Conservation (phyloP, 92 coral and sea anemone genomes). For the Scolanthus callimorphus region DNA sequence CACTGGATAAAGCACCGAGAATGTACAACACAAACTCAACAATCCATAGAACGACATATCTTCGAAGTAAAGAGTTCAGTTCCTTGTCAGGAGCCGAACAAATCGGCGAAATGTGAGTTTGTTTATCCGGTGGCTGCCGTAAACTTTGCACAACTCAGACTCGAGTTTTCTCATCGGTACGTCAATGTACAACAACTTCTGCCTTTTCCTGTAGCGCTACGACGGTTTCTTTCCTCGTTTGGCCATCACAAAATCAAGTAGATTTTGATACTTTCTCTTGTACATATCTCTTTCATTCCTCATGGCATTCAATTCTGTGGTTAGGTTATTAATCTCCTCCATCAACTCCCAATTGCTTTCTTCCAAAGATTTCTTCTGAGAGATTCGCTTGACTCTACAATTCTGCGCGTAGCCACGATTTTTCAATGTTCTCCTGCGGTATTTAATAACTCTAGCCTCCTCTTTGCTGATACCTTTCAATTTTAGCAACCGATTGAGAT, state of each 20-base stretch:
- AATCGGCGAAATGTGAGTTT: no score
- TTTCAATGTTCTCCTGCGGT: slow-evolving; percentile 69
- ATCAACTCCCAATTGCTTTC: slow-evolving; percentile 12
- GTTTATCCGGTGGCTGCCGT: no score
- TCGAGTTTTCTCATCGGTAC: no score
- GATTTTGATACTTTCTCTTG: slow-evolving; percentile 6
- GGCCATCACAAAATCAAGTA: neutral
- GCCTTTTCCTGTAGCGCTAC: no score
- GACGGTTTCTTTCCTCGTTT: no score
- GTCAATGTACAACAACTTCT: no score
- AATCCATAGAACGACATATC: no score
- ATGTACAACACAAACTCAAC: no score
- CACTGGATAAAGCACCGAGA: no score
- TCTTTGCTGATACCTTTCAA: slow-evolving; percentile 47
- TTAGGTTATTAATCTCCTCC: slow-evolving; percentile 36
- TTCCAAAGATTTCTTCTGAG: slow-evolving; percentile 47
- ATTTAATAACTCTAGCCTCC: slow-evolving; percentile 33
- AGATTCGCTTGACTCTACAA: slow-evolving; percentile 65
- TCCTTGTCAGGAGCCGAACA: no score
- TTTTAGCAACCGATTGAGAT: slow-evolving; percentile 51
- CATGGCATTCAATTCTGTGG: slow-evolving; percentile 9
- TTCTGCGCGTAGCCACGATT: slow-evolving; percentile 86
- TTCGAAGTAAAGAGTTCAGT: no score
- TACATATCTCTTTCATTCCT: slow-evolving; percentile 39
- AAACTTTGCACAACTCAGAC: no score